Percentiles rank a stretch among this genome's conserved stretches.
Evolutionary conservation across 1,140 invertebrate genomes (phyloP).

Genomic region (Drosophila pruinosa): DNA sequence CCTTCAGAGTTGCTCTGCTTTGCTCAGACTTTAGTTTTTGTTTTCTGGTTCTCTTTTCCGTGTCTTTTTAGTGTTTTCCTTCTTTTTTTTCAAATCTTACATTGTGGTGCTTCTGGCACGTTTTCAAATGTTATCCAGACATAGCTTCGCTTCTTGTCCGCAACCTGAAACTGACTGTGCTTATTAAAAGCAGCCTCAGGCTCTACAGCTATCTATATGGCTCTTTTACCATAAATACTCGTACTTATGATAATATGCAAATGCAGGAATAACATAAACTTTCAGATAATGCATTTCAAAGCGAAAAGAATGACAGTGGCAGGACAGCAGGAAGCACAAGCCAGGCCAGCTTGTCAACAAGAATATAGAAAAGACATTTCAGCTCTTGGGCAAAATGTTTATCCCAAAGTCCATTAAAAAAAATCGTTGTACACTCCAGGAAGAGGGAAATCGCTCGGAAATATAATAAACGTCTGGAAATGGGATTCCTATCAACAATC

Average conservation of each 20-base stretch:
- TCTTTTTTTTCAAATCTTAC: slow-evolving; percentile 72
- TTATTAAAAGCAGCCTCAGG: slow-evolving; percentile 67
- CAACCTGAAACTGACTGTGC: slow-evolving; percentile 36
- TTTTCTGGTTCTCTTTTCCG: neutral
- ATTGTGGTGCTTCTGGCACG: slow-evolving; percentile 70
- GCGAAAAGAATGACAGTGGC: slow-evolving; percentile 6
- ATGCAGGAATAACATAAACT: neutral
- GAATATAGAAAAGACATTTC: neutral
- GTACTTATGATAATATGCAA: slow-evolving; percentile 19
- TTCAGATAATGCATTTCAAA: slow-evolving; percentile 51
- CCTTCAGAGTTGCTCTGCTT: slow-evolving; percentile 36
- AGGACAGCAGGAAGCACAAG: neutral
- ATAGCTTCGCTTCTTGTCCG: neutral
- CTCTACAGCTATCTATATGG: slow-evolving; percentile 29
- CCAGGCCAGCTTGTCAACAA: neutral
- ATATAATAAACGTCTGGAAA: neutral
- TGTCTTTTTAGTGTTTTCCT: slow-evolving; percentile 14
- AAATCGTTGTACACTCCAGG: neutral
- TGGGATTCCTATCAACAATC: neutral
- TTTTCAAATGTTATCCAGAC: slow-evolving; percentile 44
- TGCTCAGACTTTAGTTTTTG: slow-evolving; percentile 40
- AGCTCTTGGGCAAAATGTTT: neutral
- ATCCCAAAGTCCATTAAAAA: neutral
- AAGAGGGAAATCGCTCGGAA: neutral
- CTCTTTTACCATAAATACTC: neutral